Base-by-base conservation (phyloP, 2,888 invertebrate genomes). In the Aplocera efformata region DNA sequence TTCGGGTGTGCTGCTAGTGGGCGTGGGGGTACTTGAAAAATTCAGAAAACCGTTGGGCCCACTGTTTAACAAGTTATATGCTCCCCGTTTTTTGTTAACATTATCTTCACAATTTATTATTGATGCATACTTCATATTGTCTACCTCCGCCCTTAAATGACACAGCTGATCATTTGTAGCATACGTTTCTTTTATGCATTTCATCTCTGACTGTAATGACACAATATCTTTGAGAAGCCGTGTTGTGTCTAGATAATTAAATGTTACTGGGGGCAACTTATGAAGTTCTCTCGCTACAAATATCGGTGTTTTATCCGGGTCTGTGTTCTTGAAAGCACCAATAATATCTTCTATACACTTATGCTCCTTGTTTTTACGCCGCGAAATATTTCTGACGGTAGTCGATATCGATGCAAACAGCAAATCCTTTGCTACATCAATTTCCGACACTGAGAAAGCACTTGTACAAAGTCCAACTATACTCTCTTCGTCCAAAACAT, bases 331-430 rank as follows among this genome's bases (percentile, higher is more conserved):
- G n/a, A 10, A 56, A 34, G 53, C 40, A 58, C 45, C 27, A 42
- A 31, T 10, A 0, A 38, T 45, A 33, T 56, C 55, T 48, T 45
- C 32, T 43, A 29, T 1, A n/a, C 17, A 13, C 17, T 22, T 28
- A 7, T 32, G 32, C 13, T 32, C 24, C 11, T 32, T 32, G 24
- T 32, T 24, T 24, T 32, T 32, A 5, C 32, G 32, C 11, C 32
- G 23, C 24, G 32, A 23, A 5, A 32, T 10, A 7, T 32, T 32
- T 24, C 13, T 23, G n/a, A 11, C 7, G 23, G 32, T 32, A 20
- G 34, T 34, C 20, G 34, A 20, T 6, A 27, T 34, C 8, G 34
- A 26, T 20, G 20, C 8, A 25, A n/a, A 30, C 38, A 32, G 10
- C 17, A 25, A 29, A 13, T 29, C 10, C 8, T 29, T 29, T 1